A percentile compares a stretch with the other conserved stretches of the same genome.
Conservation (phyloP, 2,113 vertebrate species). For the Brienomyrus longianalis region DNA sequence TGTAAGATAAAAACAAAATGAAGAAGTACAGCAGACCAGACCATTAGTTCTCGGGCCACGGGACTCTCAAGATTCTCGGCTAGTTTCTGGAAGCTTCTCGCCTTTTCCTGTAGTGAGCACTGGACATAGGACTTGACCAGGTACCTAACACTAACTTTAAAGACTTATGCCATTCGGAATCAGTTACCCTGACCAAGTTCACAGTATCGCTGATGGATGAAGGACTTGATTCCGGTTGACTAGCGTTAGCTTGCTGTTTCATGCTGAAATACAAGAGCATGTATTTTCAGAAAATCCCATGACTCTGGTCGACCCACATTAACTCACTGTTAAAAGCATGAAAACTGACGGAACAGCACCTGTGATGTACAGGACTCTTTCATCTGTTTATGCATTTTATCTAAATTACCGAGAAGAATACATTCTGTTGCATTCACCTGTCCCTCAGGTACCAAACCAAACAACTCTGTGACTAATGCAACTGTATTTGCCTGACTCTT, state of each 20-base stretch:
- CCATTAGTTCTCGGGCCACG: not conserved
- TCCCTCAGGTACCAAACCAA: not conserved
- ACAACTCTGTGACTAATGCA: not conserved
- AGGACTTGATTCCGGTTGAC: not conserved
- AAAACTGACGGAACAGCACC: not conserved
- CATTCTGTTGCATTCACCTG: not conserved
- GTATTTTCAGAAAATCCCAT: not conserved
- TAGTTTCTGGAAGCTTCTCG: not conserved
- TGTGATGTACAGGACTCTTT: not conserved
- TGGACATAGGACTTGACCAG: not conserved
- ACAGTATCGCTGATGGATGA: not conserved
- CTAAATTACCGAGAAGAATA: not conserved
- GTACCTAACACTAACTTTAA: not conserved
- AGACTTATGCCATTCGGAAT: not conserved
- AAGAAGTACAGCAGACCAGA: not conserved
- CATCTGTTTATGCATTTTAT: not conserved
- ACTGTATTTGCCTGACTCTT: not conserved
- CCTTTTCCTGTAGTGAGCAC: not conserved
- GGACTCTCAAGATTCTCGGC: not conserved
- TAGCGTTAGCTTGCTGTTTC: not conserved
- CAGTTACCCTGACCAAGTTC: not conserved
- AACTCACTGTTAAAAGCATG: not conserved
- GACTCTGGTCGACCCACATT: not conserved
- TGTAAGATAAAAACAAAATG: not conserved
- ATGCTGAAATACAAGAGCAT: not conserved